Conservation (phyloP, 2,797 vertebrate species). For the Sebastes goodei region DNA sequence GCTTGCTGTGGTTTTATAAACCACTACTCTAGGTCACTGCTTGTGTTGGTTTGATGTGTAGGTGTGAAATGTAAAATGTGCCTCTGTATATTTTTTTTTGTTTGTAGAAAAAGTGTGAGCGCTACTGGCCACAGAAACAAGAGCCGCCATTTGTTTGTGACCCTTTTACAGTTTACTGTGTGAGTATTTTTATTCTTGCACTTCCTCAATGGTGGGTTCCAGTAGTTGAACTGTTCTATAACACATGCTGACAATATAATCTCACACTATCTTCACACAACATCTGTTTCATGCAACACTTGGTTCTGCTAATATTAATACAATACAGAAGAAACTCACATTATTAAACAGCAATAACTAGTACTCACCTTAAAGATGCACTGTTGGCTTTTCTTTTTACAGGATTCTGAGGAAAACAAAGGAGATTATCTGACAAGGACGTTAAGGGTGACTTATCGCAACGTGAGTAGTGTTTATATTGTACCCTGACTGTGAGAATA, state of each 20-base stretch:
- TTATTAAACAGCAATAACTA: background rate
- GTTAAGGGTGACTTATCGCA: conserved; percentile 79
- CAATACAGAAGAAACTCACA: background rate
- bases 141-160: conserved; percentile 79
- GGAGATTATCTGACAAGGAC: conserved; percentile 89
- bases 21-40: background rate
- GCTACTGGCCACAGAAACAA: conserved; percentile 89
- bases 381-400: background rate
- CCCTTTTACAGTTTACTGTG: conserved; percentile 87
- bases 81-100: background rate
- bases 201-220: conserved; percentile 31
- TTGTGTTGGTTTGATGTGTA: background rate
- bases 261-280: background rate
- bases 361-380: background rate
- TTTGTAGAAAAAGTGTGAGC: conserved; percentile 94
- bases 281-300: background rate
- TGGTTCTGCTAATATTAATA: background rate
- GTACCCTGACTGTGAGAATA: background rate
- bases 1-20: background rate
- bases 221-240: background rate
- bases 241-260: background rate
- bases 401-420: conserved; percentile 90
- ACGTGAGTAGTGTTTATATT: conserved; percentile 73
- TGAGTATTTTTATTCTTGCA: conserved; percentile 81
- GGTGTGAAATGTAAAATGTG: background rate